Evolutionary conservation across 64 coral and sea anemone genomes (phyloP).

Genomic region (Dendronephthya gigantea): DNA sequence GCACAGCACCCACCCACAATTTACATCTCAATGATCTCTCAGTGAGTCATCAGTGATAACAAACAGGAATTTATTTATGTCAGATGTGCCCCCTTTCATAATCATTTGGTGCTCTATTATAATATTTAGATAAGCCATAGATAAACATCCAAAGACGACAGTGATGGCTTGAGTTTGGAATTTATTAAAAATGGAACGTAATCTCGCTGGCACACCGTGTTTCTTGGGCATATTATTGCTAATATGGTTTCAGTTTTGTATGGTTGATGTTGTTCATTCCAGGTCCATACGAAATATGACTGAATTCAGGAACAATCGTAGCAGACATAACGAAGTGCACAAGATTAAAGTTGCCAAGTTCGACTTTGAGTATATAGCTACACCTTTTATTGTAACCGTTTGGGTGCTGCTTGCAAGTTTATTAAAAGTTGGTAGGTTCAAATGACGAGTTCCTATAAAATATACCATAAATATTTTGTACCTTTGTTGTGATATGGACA

Average conservation of each 20-base stretch:
- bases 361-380: background rate
- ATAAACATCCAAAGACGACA: background rate
- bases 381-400: background rate
- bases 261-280: background rate
- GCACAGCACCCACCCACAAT: too few species aligned
- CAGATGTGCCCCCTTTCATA: background rate
- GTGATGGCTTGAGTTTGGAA: background rate
- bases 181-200: background rate
- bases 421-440: background rate
- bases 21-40: too few species aligned
- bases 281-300: background rate
- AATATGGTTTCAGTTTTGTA: background rate
- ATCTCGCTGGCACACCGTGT: background rate
- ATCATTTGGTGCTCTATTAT: background rate
- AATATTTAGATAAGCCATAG: too few species aligned
- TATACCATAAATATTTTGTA: too few species aligned
- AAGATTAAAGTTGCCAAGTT: conserved; percentile 12
- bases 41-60: too few species aligned
- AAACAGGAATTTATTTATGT: background rate
- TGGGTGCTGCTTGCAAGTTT: conserved; percentile 12
- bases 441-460: background rate
- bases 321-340: background rate
- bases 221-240: background rate
- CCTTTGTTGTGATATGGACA: too few species aligned
- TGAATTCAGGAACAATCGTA: background rate